phyloP scores from a whole-genome alignment of 2,113 vertebrate species.

The Channa argus region DNA sequence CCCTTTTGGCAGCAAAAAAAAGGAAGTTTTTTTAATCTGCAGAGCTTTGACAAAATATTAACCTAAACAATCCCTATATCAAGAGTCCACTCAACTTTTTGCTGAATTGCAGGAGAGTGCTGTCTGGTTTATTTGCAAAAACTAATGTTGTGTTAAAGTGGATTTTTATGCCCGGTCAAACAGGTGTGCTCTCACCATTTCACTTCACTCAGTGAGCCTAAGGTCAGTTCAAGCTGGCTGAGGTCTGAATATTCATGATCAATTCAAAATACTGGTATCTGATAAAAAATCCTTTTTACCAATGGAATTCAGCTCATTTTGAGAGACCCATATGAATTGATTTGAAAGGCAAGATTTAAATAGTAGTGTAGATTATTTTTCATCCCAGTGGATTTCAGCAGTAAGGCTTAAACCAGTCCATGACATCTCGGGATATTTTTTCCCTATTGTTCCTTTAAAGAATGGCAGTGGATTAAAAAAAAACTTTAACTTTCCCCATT shows the following conservation, averaged over 20 bases:
- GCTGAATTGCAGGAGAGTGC: conserved; percentile 23
- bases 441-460: conserved; percentile 22
- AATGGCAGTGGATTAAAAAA: conserved; percentile 32
- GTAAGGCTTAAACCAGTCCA: conserved; percentile 5
- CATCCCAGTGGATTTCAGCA: conserved; percentile 28
- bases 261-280: conserved; percentile 23
- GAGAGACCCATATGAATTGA: conserved; percentile 23
- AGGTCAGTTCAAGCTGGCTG: conserved; percentile 44
- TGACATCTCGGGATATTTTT: conserved; percentile 33
- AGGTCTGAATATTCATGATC: conserved; percentile 57
- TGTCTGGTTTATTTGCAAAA: conserved; percentile 49
- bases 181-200: conserved; percentile 48
- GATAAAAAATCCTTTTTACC: conserved; percentile 4
- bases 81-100: conserved; percentile 20
- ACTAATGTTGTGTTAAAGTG: conserved; percentile 62
- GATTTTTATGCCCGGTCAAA: conserved; percentile 60
- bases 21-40: conserved; percentile 8
- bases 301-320: conserved; percentile 19
- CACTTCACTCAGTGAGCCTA: conserved; percentile 33
- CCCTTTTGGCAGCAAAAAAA: conserved; percentile 30
- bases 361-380: conserved; percentile 39
- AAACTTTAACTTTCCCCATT: conserved; percentile 36
- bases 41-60: conserved; percentile 26
- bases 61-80: conserved; percentile 25
- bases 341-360: conserved; percentile 49